Conservation (phyloP, 2,797 vertebrate genomes). For the Rhyacichthys aspro region DNA sequence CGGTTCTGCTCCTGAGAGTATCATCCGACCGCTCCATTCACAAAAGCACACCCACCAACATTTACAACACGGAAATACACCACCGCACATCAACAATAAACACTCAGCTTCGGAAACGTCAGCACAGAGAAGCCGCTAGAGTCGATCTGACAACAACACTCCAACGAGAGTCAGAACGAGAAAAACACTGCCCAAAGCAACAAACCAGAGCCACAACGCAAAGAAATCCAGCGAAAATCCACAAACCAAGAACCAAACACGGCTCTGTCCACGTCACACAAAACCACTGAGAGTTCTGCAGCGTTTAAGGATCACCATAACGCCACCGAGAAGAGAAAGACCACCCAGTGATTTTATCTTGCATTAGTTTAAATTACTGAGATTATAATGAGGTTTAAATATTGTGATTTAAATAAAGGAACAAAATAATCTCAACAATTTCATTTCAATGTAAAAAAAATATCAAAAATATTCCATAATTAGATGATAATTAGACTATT, state of each 20-base stretch:
- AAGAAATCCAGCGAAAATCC: slow-evolving; percentile 16
- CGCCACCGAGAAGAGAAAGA: no score
- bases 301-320: no score
- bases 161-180: no score
- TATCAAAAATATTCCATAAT: no score
- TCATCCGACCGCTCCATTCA: slow-evolving; percentile 81
- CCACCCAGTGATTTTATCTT: no score
- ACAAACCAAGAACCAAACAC: not conserved
- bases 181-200: slow-evolving; percentile 50
- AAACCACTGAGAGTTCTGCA: not conserved
- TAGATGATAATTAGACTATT: no score
- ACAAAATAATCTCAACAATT: no score
- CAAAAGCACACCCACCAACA: slow-evolving; percentile 50
- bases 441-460: no score
- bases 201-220: slow-evolving; percentile 12
- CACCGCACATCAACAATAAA: slow-evolving; percentile 28
- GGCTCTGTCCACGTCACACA: not conserved
- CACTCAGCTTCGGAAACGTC: slow-evolving; percentile 14
- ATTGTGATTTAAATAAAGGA: no score
- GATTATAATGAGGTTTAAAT: no score
- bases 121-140: slow-evolving; percentile 62
- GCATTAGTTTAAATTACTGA: no score
- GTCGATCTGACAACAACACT: slow-evolving; percentile 1
- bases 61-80: slow-evolving; percentile 21
- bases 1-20: slow-evolving; percentile 80